Percentiles rank a stretch among this genome's conserved stretches.
Evolutionary conservation across 2,888 invertebrate species (phyloP).

Genomic region (Galerucella pusilla): DNA sequence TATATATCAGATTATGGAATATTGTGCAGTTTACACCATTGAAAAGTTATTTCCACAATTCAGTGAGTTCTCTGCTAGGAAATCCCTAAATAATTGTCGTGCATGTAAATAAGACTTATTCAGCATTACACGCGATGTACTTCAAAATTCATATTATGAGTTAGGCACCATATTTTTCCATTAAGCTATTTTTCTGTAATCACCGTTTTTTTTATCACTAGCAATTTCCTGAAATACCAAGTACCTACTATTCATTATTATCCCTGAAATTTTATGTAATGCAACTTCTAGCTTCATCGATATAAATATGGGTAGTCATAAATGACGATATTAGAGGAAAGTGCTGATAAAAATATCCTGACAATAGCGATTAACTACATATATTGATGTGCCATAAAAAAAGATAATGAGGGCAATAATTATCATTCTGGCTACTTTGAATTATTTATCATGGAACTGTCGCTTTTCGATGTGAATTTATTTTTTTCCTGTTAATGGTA

Average conservation of each 20-base stretch:
- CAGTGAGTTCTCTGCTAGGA: too few species aligned
- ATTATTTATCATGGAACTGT: too few species aligned
- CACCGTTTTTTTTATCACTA: neutral
- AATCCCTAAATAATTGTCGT: too few species aligned
- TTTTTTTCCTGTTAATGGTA: too few species aligned
- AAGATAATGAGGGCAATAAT: neutral
- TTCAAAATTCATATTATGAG: neutral
- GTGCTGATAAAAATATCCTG: neutral
- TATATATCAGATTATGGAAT: too few species aligned
- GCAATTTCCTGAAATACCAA: neutral
- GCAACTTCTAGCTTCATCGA: neutral
- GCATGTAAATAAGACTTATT: too few species aligned
- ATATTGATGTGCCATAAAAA: neutral
- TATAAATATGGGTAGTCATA: neutral
- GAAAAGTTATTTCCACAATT: too few species aligned
- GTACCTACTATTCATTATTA: neutral
- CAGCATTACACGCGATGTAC: neutral
- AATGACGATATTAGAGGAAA: neutral
- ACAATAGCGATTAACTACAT: neutral
- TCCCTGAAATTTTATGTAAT: neutral
- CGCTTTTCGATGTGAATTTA: too few species aligned
- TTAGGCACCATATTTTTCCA: neutral
- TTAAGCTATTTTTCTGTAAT: neutral
- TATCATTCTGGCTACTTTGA: neutral
- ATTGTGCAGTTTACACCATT: too few species aligned